Evolutionary conservation across 2,113 vertebrate species (phyloP).

Genomic region (Catharus fuscescens): DNA sequence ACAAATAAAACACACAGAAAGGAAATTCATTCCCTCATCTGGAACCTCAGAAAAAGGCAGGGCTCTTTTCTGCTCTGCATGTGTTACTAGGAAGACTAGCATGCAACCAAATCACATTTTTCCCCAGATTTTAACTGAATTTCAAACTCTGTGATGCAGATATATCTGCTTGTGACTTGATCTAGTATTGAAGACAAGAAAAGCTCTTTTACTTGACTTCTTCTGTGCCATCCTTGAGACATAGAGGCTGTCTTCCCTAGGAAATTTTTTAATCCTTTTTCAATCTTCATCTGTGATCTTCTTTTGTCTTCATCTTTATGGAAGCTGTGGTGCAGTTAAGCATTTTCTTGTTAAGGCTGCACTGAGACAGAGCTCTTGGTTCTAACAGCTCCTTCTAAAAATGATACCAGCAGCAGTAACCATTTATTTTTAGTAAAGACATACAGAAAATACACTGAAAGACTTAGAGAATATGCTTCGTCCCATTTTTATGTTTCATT

Average conservation of each 20-base stretch:
- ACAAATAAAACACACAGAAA: constrained; percentile 1
- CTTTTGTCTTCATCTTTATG: not conserved
- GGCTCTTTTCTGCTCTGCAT: not conserved
- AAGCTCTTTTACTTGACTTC: not conserved
- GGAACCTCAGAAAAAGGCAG: not conserved
- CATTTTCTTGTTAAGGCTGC: not conserved
- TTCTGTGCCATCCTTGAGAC: not conserved
- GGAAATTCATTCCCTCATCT: constrained; percentile 13
- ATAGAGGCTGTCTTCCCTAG: not conserved
- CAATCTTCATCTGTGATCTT: not conserved
- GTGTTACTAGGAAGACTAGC: not conserved
- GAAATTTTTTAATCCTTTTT: not conserved
- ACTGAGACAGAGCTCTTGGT: not conserved
- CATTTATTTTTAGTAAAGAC: not conserved
- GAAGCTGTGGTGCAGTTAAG: not conserved
- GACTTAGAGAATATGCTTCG: not conserved
- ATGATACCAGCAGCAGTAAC: not conserved
- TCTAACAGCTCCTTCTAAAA: not conserved
- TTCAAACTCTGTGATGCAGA: not conserved
- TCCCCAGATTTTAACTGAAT: not conserved
- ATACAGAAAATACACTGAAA: not conserved
- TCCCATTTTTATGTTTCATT: not conserved
- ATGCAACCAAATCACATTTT: not conserved
- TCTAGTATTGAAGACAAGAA: not conserved
- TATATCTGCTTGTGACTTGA: not conserved